Evolutionary conservation across 2,888 invertebrate species (phyloP), one percentile per base, ranked within the genome.

Genomic region (Cosmia pyralina): DNA sequence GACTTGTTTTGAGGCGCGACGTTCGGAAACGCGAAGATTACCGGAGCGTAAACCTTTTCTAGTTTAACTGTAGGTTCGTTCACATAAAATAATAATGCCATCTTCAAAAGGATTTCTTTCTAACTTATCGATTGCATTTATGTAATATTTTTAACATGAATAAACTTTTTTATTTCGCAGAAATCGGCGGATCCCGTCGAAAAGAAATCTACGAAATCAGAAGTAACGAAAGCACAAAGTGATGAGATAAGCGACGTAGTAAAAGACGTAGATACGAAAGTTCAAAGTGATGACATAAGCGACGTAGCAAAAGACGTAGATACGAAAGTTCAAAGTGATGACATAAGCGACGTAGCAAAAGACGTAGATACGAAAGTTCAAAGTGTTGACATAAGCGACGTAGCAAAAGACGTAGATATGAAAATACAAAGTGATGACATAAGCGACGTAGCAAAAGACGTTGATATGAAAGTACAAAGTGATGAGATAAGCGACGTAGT

Each of bases 191-290:
- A 82, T 28, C 55, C 68, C 19, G 75, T 64, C 1, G 75, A 65
- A 72, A 79, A 75, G 17, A 76, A 80, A 22, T 3, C 57, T 3
- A 34, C 7, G 10, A 62, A 48, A 52, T 10, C 69, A 0, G 64
- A 79, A 65, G 73, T 79, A 34, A 67, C 69, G 46, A 78, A 69
- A 52, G 68, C 60, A 44, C 53, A 59, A 69, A 73, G n/a, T 50
- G 66, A 71, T 22, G 28, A 34, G 5, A 65, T n/a, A 38, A 65
- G 11, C 4, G 38, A 71, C 41, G 28, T n/a, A 64, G 46, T 46
- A 46, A 58, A 64, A 53, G 72, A 80, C 11, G 66, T 62, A 53
- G 69, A 77, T 28, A 75, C 19, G 38, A 69, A 65, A 69, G 6
- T 38, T 4, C 38, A 4, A 38, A 38, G 38, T 38, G 38, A 38